Conservation (phyloP, 2,888 invertebrate species). For the Sinotaia quadrata region DNA sequence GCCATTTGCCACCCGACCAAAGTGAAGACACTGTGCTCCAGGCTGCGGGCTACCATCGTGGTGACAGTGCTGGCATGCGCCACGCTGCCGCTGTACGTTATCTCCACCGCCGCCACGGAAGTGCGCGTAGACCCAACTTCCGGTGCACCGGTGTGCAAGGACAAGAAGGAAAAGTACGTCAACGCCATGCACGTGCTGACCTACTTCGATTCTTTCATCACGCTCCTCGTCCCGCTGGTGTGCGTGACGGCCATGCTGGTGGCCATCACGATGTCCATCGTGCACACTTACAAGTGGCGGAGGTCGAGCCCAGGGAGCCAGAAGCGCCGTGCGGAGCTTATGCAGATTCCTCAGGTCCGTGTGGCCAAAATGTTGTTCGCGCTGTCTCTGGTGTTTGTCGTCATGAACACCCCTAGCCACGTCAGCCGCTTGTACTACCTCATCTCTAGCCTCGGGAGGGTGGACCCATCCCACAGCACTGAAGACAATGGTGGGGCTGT, state of each 20-base stretch:
- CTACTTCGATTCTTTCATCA: constrained; percentile 39
- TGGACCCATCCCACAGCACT: background rate
- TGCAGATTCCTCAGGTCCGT: constrained; percentile 35
- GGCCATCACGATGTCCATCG: constrained; percentile 34
- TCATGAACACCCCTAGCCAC: constrained; percentile 46
- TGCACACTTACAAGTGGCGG: constrained; percentile 21
- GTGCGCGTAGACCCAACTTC: constrained; percentile 6
- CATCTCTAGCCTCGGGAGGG: constrained; percentile 13
- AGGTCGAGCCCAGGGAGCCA: constrained; percentile 21
- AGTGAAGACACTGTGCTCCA: constrained; percentile 40
- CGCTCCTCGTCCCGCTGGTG: constrained; percentile 38
- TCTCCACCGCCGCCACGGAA: constrained; percentile 27
- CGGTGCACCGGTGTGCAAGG: constrained; percentile 8
- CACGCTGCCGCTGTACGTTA: constrained; percentile 29
- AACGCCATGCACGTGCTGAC: constrained; percentile 30
- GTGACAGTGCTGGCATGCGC: constrained; percentile 24
- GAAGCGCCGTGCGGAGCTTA: constrained; percentile 11
- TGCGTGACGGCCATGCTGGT: constrained; percentile 35
- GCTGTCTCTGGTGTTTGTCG: constrained; percentile 37
- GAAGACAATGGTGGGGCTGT: background rate
- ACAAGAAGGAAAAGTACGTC: constrained; percentile 9
- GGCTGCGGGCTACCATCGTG: constrained; percentile 35
- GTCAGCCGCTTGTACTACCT: constrained; percentile 41
- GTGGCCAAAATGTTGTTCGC: constrained; percentile 45
- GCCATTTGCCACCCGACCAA: constrained; percentile 42